Evolutionary conservation across 2,797 vertebrate genomes (phyloP).

Genomic region (Malacoctenus gilli): DNA sequence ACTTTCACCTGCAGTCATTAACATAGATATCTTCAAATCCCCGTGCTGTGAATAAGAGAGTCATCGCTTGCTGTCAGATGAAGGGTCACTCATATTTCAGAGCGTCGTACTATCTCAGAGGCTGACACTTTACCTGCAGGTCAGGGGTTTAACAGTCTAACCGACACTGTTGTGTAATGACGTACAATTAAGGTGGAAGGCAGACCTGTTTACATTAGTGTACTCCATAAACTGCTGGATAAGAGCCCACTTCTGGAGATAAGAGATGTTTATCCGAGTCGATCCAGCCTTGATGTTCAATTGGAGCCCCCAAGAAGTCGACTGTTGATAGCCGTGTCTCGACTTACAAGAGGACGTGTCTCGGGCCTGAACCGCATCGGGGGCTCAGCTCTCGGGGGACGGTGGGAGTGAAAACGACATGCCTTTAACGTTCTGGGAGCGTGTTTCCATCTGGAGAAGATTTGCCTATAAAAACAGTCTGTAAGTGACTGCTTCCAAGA

Average conservation of each 20-base stretch:
- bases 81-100: constrained; percentile 22
- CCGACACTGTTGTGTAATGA: constrained; percentile 50
- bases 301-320: too few species aligned
- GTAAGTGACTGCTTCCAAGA: constrained; percentile 35
- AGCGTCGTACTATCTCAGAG: constrained; percentile 14
- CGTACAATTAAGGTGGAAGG: constrained; percentile 47
- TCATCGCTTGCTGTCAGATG: constrained; percentile 17
- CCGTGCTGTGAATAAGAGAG: constrained; percentile 12
- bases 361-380: constrained; percentile 1
- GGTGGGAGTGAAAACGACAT: constrained; percentile 24
- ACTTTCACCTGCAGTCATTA: constrained; percentile 69
- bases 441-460: constrained; percentile 27
- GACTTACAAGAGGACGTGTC: constrained; percentile 27
- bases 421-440: constrained; percentile 13
- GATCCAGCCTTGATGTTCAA: constrained; percentile 39
- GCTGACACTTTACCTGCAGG: constrained; percentile 29
- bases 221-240: constrained; percentile 33
- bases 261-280: constrained; percentile 23
- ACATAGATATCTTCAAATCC: constrained; percentile 60
- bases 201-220: constrained; percentile 43
- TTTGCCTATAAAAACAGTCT: constrained; percentile 32
- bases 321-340: neutral
- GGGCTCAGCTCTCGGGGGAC: constrained; percentile 28
- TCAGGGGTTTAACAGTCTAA: constrained; percentile 32
- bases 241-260: constrained; percentile 33